These are phyloP conservation scores for Sinocyclocheilus anshuiensis DNA, from an alignment of 2,113 vertebrate genomes.

Conservation along the genomic window DNA sequence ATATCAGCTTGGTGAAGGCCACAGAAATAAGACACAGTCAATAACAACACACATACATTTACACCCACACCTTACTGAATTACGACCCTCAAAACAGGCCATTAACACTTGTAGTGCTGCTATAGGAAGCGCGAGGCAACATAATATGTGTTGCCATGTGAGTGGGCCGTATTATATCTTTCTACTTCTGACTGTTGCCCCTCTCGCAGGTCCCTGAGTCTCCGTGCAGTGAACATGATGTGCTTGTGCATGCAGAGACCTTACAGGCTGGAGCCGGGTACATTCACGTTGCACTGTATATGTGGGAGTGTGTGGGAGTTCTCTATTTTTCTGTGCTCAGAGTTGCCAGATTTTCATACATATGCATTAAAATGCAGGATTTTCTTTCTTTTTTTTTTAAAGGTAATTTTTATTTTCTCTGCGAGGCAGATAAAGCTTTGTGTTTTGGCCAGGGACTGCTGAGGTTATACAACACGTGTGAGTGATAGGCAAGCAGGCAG, in stretches of 20 bases:
- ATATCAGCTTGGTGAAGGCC: constrained; percentile 2
- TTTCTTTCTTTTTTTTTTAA: constrained; percentile 47
- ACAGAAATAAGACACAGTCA: constrained; percentile 32
- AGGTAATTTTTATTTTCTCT: constrained; percentile 55
- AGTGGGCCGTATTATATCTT: constrained; percentile 47
- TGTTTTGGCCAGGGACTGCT: constrained; percentile 40
- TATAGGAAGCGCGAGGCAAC: constrained; percentile 33
- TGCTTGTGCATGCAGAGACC: constrained; percentile 58
- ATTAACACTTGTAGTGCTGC: constrained; percentile 48
- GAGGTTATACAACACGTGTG: constrained; percentile 51
- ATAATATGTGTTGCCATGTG: constrained; percentile 39
- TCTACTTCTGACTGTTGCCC: constrained; percentile 35
- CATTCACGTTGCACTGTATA: constrained; percentile 58
- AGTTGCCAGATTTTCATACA: constrained; percentile 69
- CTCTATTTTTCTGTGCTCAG: constrained; percentile 66
- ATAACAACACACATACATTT: constrained; percentile 28
- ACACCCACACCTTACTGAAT: constrained; percentile 46
- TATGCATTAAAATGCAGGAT: constrained; percentile 67
- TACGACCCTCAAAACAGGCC: constrained; percentile 42
- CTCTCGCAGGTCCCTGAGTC: constrained; percentile 30
- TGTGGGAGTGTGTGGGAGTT: constrained; percentile 76
- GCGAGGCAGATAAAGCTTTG: constrained; percentile 28
- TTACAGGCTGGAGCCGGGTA: constrained; percentile 67
- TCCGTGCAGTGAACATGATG: constrained; percentile 53
- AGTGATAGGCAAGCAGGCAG: constrained; percentile 7